Percentiles rank a stretch among this genome's conserved stretches.
Evolutionary conservation across 2,113 vertebrate species (phyloP).

Genomic region (Phasianus colchicus): DNA sequence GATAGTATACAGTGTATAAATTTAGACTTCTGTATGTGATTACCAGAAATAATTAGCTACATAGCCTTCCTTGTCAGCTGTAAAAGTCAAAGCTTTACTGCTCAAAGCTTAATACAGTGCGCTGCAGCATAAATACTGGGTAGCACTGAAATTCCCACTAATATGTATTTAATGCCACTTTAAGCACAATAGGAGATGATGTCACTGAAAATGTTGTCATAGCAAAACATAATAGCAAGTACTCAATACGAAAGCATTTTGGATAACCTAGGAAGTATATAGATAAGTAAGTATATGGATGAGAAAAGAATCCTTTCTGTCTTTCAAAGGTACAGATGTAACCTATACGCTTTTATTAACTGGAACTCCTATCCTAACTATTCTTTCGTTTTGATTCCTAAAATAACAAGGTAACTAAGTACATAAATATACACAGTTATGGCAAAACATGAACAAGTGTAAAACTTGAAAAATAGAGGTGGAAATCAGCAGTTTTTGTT

Average conservation of each 20-base stretch:
- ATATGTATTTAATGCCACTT: neutral
- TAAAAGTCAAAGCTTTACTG: conserved; percentile 14
- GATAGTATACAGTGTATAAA: neutral
- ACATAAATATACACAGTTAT: neutral
- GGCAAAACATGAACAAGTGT: neutral
- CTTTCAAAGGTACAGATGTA: neutral
- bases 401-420: neutral
- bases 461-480: neutral
- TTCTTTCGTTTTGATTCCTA: neutral
- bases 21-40: neutral
- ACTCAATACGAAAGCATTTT: neutral
- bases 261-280: neutral
- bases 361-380: neutral
- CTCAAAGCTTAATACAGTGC: neutral
- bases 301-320: neutral
- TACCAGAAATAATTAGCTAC: conserved; percentile 16
- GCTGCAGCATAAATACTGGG: neutral
- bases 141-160: neutral
- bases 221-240: neutral
- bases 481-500: neutral
- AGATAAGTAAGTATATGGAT: no score
- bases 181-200: neutral
- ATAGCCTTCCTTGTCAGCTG: neutral
- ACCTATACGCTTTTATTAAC: neutral
- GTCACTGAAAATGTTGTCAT: neutral